These are phyloP conservation scores for Athene cunicularia DNA, from an alignment of 2,113 vertebrate genomes.

Conservation along the genomic window DNA sequence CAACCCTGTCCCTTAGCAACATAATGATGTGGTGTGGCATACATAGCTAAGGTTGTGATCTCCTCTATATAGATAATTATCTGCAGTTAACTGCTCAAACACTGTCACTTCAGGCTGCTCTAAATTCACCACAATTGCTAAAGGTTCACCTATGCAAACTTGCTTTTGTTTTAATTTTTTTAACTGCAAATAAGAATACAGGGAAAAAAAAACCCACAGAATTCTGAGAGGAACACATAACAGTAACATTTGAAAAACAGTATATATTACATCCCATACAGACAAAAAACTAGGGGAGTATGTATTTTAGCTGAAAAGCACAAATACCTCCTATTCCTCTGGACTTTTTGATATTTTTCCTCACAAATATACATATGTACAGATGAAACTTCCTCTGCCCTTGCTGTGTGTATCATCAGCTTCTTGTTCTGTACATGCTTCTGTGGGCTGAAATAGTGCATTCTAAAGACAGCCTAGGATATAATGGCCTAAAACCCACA, in stretches of 20 bases:
- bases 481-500: not conserved
- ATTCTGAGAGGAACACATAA: not conserved
- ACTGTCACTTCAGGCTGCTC: not conserved
- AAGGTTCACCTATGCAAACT: not conserved
- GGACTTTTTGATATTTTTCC: not conserved
- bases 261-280: not conserved
- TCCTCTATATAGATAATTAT: not conserved
- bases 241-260: not conserved
- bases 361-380: not conserved
- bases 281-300: not conserved
- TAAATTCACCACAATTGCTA: not conserved
- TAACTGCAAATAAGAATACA: not conserved
- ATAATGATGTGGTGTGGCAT: not conserved
- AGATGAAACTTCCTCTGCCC: not conserved
- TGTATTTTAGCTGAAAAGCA: not conserved
- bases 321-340: not conserved
- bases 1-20: not conserved
- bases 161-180: not conserved
- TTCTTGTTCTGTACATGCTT: not conserved
- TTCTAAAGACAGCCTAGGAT: not conserved
- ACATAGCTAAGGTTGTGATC: not conserved
- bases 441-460: not conserved
- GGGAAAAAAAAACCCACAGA: rapidly evolving
- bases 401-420: not conserved
- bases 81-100: not conserved